Evolutionary conservation across 1,140 invertebrate species (phyloP).

Genomic region (Rhizoglyphus robini): DNA sequence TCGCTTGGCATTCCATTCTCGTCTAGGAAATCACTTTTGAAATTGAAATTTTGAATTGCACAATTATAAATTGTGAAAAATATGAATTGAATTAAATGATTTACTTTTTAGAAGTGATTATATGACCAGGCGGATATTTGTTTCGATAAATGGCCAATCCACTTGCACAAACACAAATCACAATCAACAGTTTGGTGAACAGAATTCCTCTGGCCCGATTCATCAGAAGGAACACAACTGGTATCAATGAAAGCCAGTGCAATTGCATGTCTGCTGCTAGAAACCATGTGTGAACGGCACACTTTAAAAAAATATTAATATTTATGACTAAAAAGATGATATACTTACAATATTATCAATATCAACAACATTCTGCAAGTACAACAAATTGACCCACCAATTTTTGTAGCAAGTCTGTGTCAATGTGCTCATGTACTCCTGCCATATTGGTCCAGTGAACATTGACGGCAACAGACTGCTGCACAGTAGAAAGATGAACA

Average conservation of each 20-base stretch:
- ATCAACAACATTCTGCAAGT: slow-evolving; percentile 29
- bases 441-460: slow-evolving; percentile 26
- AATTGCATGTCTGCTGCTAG: slow-evolving; percentile 34
- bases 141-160: not conserved
- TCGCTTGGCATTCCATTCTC: slow-evolving; percentile 37
- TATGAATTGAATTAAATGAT: not conserved
- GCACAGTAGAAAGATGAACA: slow-evolving; percentile 25
- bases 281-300: slow-evolving; percentile 33
- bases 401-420: slow-evolving; percentile 27
- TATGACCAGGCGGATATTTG: slow-evolving; percentile 1
- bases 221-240: slow-evolving; percentile 28
- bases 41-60: no score
- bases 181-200: not conserved
- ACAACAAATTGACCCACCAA: slow-evolving; percentile 30
- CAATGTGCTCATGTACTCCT: slow-evolving; percentile 22
- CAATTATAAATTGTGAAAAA: no score
- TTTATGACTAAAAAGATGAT: no score
- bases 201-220: not conserved
- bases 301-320: slow-evolving; percentile 24
- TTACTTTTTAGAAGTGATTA: slow-evolving; percentile 6
- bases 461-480: slow-evolving; percentile 26
- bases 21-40: slow-evolving; percentile 12
- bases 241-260: slow-evolving; percentile 29
- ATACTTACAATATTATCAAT: slow-evolving; percentile 27
- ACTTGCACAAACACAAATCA: not conserved